phyloP scores from a whole-genome alignment of 2,113 vertebrate genomes.

The Sander vitreus region DNA sequence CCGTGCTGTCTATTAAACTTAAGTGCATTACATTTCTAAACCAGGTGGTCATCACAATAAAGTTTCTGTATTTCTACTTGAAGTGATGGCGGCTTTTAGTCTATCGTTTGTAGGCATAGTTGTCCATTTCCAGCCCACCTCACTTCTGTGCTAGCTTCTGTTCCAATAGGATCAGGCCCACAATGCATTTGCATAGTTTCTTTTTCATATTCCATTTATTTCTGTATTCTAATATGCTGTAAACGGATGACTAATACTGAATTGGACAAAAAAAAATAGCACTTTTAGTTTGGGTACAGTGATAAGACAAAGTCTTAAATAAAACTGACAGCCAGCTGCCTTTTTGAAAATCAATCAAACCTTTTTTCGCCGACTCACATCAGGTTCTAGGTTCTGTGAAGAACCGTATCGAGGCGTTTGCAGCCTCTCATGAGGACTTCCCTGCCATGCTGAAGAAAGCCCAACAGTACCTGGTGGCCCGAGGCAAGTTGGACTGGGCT shows the following conservation, averaged over 20 bases:
- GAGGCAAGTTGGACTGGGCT: slow-evolving; percentile 91
- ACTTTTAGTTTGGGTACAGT: neutral
- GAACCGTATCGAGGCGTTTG: slow-evolving; percentile 95
- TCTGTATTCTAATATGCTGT: neutral
- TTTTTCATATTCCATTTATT: slow-evolving; percentile 4
- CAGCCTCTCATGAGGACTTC: slow-evolving; percentile 93
- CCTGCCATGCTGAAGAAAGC: slow-evolving; percentile 92
- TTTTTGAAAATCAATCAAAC: neutral
- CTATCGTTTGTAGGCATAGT: neutral
- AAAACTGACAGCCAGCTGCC: neutral
- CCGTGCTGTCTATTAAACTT: neutral
- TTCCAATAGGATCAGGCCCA: slow-evolving; percentile 44
- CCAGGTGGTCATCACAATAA: neutral
- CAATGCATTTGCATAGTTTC: slow-evolving; percentile 19
- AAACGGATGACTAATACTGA: neutral
- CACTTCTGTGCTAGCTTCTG: slow-evolving; percentile 31
- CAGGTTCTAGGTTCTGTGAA: slow-evolving; percentile 97
- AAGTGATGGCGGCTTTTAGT: slow-evolving; percentile 5
- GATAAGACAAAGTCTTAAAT: neutral
- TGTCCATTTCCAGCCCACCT: slow-evolving; percentile 50
- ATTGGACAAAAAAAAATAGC: neutral
- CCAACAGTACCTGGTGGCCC: slow-evolving; percentile 93
- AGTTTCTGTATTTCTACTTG: neutral
- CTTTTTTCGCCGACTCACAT: neutral
- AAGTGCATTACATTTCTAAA: neutral